These are phyloP conservation scores for Leuctra nigra DNA, from an alignment of 2,888 invertebrate genomes.

Conservation along the genomic window DNA sequence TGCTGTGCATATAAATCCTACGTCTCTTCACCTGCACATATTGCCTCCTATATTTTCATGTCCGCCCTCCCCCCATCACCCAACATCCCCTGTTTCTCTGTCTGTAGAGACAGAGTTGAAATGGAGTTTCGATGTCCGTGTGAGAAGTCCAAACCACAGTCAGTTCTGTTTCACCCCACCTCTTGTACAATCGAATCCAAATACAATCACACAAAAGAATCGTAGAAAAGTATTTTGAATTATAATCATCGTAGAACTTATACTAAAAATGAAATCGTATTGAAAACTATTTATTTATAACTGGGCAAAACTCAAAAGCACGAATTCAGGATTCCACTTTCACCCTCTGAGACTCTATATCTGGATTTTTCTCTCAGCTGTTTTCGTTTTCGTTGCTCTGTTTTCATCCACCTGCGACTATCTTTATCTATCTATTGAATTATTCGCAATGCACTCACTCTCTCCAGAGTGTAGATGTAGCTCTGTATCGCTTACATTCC, in stretches of 20 bases:
- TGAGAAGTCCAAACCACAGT: conserved; percentile 23
- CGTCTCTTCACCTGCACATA: background rate
- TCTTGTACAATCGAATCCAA: conserved; percentile 2
- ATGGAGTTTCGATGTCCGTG: conserved; percentile 26
- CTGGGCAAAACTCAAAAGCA: no score
- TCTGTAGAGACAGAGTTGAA: conserved; percentile 15
- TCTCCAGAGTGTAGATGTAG: conserved; percentile 20
- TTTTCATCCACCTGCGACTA: conserved; percentile 8
- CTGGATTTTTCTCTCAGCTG: background rate
- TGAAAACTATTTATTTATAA: no score
- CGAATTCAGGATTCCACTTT: no score
- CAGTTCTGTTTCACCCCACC: background rate
- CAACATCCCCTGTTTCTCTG: conserved; percentile 3
- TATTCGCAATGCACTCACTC: conserved; percentile 23
- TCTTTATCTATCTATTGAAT: conserved; percentile 19
- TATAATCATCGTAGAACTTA: no score
- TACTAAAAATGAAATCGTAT: no score
- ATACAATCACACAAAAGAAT: no score
- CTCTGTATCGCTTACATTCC: conserved; percentile 23
- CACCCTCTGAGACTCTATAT: no score
- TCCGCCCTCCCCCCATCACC: background rate
- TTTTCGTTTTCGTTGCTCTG: background rate
- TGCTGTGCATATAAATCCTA: no score
- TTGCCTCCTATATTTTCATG: background rate
- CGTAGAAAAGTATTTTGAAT: no score